Evolutionary conservation across 2,797 vertebrate genomes (phyloP), one percentile per base, ranked within the genome.

Genomic region (Lithobates sylvaticus): DNA sequence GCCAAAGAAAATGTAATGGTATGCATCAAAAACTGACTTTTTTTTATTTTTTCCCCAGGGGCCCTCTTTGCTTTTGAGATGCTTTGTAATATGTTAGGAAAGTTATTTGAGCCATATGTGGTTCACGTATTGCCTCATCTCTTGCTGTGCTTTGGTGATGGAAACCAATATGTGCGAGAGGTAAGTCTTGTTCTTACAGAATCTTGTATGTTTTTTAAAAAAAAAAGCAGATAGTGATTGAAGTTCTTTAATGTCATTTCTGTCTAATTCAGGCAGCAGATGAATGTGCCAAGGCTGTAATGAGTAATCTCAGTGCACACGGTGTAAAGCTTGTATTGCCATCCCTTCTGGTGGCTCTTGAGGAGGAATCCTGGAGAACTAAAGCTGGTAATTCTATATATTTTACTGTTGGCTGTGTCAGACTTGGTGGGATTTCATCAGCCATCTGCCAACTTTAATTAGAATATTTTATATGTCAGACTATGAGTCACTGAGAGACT

Each of bases 311-410:
- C 89, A 99, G 98, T 85, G 98, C 98, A 89, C 98, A 99, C 0
- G 98, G 98, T 0, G 98, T 99, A 89, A 99, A 99, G 92, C 94
- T 99, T 90, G 98, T 99, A 79, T 95, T 99, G 76, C 98, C 98
- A 0, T 99, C 98, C 0, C 93, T 99, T 87, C 91, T 99, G 78
- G 96, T 98, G 16, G 98, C 98, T 0, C 94, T 99, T 16, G 98
- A 99, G 91, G 98, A 99, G 89, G 98, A 99, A 85, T 99, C 98
- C 18, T 99, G 98, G 98, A 95, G 98, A 88, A 99, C 98, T 61
- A 99, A 99, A 97, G 98, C 98, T 82, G 98, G 98, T 99, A 90
- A 83, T 93, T 87, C 15, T 71, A 65, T 74, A n/a, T 50, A 21
- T 23, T 75, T 78, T 16, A 44, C 21, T 39, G 16, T 29, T 67